These are phyloP conservation scores for Heliconius congener DNA, from an alignment of 1,140 invertebrate species.

Conservation along the genomic window DNA sequence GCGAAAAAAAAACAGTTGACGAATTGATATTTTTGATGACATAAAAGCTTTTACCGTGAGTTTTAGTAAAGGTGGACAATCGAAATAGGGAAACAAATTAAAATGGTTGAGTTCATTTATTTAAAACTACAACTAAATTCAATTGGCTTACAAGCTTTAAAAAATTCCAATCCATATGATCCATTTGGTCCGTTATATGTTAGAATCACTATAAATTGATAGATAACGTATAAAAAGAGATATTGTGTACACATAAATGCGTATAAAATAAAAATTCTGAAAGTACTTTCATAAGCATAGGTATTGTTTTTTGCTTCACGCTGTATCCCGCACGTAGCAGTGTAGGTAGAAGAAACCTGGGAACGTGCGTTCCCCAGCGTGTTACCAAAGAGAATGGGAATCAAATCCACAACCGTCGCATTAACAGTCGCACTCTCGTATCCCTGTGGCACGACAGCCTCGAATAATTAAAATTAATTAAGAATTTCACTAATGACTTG, in stretches of 20 bases:
- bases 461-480: too few relatives aligned
- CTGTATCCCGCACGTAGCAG: too few relatives aligned
- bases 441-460: too few relatives aligned
- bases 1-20: too few relatives aligned
- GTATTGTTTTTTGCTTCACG: too few relatives aligned
- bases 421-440: too few relatives aligned
- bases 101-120: conserved; percentile 2
- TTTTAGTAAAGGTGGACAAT: not conserved
- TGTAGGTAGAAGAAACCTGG: too few relatives aligned
- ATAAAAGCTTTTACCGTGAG: not conserved
- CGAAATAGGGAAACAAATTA: not conserved
- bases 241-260: not conserved
- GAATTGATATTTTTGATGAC: not conserved
- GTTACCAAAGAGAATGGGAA: too few relatives aligned
- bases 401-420: too few relatives aligned
- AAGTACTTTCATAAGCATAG: too few relatives aligned
- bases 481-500: not conserved
- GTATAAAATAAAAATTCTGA: too few relatives aligned
- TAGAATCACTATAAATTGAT: not conserved
- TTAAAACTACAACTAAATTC: not conserved
- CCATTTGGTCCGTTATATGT: not conserved
- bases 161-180: not conserved
- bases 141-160: not conserved
- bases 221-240: not conserved
- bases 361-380: too few relatives aligned